A percentile compares a stretch with the other conserved stretches of the same genome.
These are phyloP conservation scores for Troglohyphantes excavatus DNA, from an alignment of 2,888 invertebrate species.

Conservation along the genomic window DNA sequence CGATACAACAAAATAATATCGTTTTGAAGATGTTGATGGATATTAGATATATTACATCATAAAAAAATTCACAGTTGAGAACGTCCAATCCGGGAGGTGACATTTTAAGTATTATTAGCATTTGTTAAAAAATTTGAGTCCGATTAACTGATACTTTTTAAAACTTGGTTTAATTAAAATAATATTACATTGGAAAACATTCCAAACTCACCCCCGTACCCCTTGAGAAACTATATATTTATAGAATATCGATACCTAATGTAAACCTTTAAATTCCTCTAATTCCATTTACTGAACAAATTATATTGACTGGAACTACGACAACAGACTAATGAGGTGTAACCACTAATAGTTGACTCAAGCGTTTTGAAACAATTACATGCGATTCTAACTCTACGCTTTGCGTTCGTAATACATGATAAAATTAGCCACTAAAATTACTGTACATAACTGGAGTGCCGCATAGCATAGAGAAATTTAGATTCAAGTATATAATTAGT, in stretches of 20 bases:
- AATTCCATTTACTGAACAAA: background rate
- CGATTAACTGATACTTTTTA: no score
- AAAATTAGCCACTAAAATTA: conserved; percentile 34
- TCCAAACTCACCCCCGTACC: no score
- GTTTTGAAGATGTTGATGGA: no score
- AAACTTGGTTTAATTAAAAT: no score
- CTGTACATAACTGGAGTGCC: conserved; percentile 9
- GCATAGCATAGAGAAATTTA: background rate
- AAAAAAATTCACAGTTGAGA: no score
- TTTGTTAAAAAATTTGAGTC: no score
- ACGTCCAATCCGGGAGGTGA: no score
- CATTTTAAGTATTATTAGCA: no score
- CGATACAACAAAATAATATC: no score
- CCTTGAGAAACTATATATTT: no score
- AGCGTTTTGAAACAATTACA: conserved; percentile 38
- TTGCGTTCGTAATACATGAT: background rate
- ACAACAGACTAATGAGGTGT: conserved; percentile 37
- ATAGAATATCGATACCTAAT: background rate
- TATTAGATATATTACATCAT: no score
- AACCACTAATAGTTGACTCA: conserved; percentile 31
- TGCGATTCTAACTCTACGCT: background rate
- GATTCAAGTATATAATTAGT: background rate
- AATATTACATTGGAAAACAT: no score
- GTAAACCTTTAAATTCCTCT: background rate
- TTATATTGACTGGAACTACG: background rate